Evolutionary conservation across 2,797 vertebrate species (phyloP), one percentile per base, ranked within the genome.

Genomic region (Taenioides sp.): DNA sequence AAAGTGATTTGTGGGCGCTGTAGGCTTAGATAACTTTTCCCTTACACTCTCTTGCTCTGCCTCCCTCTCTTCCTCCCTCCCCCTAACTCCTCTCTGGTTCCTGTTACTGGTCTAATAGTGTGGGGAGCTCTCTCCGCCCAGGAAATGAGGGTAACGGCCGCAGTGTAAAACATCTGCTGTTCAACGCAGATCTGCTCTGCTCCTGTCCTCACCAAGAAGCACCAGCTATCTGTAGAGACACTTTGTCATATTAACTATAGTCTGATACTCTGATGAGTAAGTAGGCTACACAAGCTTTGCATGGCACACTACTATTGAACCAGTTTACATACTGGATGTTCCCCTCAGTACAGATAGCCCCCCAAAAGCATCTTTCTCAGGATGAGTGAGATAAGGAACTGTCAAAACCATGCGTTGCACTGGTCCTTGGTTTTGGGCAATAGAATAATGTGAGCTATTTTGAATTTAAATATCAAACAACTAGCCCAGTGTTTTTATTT

Each of bases 101-200:
- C 93, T 92, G 93, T 93, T 93, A 82, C 88, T 88, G 63, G 77
- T 90, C 86, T 93, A 92, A 90, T 88, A 90, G 86, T 88, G 87
- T 79, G 71, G 79, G 79, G 74, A 89, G 87, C 83, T 92, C 91
- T 91, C 91, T 91, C 93, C 94, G 93, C 94, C 93, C 94, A 94
- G 94, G 94, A 95, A 95, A 93, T 93, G 93, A 92, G 88, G 87
- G 86, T 91, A 93, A 93, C 92, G 86, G 93, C 88, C 80, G 78
- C 84, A 77, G 91, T 86, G 89, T 91, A 83, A 89, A 92, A 92
- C 92, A 93, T 94, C 90, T 94, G 91, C 87, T 86, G 80, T 74
- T 87, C 31, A 81, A 83, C 81, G 82, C 72, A 84, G 80, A 73
- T 82, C 73, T 83, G 76, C 68, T 80, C 79, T 89, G 86, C 75